These are phyloP conservation scores for Labroides dimidiatus DNA, from an alignment of 2,797 vertebrate genomes.

Conservation along the genomic window DNA sequence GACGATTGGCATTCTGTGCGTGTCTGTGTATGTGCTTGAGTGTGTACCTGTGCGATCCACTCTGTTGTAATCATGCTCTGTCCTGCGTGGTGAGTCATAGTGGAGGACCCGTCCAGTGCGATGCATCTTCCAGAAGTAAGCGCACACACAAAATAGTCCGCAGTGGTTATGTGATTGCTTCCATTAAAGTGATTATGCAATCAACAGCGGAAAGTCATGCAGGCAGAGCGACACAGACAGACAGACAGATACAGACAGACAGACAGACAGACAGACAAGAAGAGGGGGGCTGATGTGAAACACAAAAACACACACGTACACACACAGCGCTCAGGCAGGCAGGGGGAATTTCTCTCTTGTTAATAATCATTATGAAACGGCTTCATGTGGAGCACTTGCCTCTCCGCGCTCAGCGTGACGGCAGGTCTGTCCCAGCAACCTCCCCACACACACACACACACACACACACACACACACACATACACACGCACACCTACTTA, in stretches of 20 bases:
- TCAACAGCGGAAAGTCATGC: slow-evolving; percentile 61
- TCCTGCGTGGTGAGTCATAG: slow-evolving; percentile 59
- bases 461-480: background rate
- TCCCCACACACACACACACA: slow-evolving; percentile 8
- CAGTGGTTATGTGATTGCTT: slow-evolving; percentile 74
- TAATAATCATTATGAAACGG: slow-evolving; percentile 80
- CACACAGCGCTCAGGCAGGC: slow-evolving; percentile 46
- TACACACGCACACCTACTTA: background rate
- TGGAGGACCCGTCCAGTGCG: slow-evolving; percentile 39
- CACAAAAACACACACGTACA: slow-evolving; percentile 27
- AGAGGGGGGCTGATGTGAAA: slow-evolving; percentile 23
- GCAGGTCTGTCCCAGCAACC: slow-evolving; percentile 56
- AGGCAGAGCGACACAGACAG: slow-evolving; percentile 29
- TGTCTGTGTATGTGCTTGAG: slow-evolving; percentile 13
- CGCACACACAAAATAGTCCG: slow-evolving; percentile 56
- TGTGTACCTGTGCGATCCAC: slow-evolving; percentile 27
- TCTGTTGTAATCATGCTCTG: slow-evolving; percentile 37
- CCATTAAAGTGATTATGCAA: slow-evolving; percentile 79
- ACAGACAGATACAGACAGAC: slow-evolving; percentile 15
- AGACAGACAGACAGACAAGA: slow-evolving; percentile 20
- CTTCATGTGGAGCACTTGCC: slow-evolving; percentile 74
- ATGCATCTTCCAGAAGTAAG: slow-evolving; percentile 54
- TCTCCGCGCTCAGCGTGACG: slow-evolving; percentile 65
- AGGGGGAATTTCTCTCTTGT: slow-evolving; percentile 72
- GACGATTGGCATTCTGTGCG: slow-evolving; percentile 17